phyloP scores from a whole-genome alignment of 2,797 vertebrate genomes.

The Sebastes minor region DNA sequence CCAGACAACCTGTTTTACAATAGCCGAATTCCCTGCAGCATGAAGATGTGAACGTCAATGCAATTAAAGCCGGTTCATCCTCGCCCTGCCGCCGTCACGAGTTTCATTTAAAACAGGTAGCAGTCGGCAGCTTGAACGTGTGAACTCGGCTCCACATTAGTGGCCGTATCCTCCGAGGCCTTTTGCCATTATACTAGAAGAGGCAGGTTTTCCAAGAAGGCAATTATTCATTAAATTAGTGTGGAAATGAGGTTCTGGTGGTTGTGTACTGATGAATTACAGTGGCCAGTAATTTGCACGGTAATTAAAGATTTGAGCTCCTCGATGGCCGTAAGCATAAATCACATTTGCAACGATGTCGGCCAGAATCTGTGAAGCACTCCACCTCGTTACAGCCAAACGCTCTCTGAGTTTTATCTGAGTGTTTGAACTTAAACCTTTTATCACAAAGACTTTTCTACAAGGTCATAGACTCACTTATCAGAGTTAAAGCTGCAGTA shows the following conservation, averaged over 20 bases:
- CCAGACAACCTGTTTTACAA: conserved; percentile 37
- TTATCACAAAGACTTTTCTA: conserved; percentile 24
- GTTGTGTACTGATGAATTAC: conserved; percentile 86
- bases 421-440: conserved; percentile 35
- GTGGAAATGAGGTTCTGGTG: conserved; percentile 84
- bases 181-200: conserved; percentile 77
- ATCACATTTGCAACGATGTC: conserved; percentile 72
- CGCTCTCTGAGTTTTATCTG: conserved; percentile 2
- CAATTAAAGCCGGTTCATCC: conserved; percentile 69
- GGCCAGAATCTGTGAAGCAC: conserved; percentile 56
- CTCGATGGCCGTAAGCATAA: conserved; percentile 64
- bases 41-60: conserved; percentile 65
- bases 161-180: conserved; percentile 79
- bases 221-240: conserved; percentile 89
- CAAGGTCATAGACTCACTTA: neutral
- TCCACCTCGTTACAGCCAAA: conserved; percentile 43
- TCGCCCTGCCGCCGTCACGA: conserved; percentile 29
- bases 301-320: conserved; percentile 85
- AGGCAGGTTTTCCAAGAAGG: conserved; percentile 79
- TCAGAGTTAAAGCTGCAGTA: neutral
- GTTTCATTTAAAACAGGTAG: conserved; percentile 72
- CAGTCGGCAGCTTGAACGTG: conserved; percentile 71
- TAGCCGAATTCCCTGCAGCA: conserved; percentile 34
- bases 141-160: conserved; percentile 82
- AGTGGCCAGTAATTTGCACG: conserved; percentile 81